Evolutionary conservation across 2,797 vertebrate genomes (phyloP), one percentile per base, ranked within the genome.

Genomic region (Cottoperca gobio): DNA sequence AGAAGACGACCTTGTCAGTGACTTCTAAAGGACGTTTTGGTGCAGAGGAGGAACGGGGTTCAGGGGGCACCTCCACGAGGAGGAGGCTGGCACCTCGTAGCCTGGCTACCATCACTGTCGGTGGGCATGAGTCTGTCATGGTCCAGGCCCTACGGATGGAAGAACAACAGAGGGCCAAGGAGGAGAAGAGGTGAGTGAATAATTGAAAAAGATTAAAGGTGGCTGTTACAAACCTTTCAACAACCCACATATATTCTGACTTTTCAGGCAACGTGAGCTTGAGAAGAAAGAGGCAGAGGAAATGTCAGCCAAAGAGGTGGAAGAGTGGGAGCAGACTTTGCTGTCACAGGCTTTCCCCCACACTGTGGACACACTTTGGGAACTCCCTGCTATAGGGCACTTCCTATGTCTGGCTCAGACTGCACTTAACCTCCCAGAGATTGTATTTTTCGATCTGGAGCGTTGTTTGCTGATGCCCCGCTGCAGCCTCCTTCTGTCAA

Each of bases 351-450:
- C 97, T 49, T 93, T 93, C 68, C 97, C 97, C 31, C 92, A 96
- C 70, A 92, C 91, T 8, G 95, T 99, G 91, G 95, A 96, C 85
- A 97, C 94, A 45, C 95, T 97, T 92, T 99, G 98, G 98, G 98
- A 99, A 91, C 96, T 99, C 75, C 98, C 98, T 83, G 97, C 98
- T 71, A 96, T 99, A 54, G 98, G 98, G 7, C 98, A 99, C 93
- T 99, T 99, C 83, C 96, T 99, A 81, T 99, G 98, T 91, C 96
- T 99, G 88, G 97, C 98, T 58, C 98, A 99, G 84, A 95, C 96
- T 71, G 97, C 96, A 77, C 95, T 99, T 70, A 97, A 97, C 90
- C 96, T 99, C 70, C 98, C 98, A 14, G 98, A 99, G 94, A 97
- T 99, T 70, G 94, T 99, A 31, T 99, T 97, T 93, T 99, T 96